Evolutionary conservation across 2,797 vertebrate genomes (phyloP).

Genomic region (Vultur gryphus): DNA sequence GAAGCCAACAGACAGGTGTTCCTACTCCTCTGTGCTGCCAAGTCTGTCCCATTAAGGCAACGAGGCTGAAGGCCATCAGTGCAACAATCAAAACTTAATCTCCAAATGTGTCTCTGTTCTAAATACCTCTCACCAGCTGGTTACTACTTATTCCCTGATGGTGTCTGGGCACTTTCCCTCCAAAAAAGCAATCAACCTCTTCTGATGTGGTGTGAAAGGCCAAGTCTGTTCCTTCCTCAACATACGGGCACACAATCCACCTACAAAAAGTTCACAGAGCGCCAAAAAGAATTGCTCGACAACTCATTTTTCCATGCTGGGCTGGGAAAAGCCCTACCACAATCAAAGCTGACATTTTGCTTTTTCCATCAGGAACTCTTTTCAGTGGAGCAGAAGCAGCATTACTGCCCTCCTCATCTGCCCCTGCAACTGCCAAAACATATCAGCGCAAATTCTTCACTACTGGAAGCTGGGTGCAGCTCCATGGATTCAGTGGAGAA

Average conservation of each 20-base stretch:
- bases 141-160: constrained; percentile 6
- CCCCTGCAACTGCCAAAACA: not conserved
- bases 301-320: not conserved
- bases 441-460: not conserved
- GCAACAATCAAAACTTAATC: not conserved
- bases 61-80: not conserved
- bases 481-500: not conserved
- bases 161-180: not conserved
- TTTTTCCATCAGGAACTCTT: not conserved
- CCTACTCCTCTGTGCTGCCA: not conserved
- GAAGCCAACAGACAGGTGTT: constrained; percentile 19
- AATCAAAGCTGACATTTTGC: not conserved
- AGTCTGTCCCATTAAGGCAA: not conserved
- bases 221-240: not conserved
- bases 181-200: constrained; percentile 5
- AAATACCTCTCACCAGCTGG: constrained; percentile 47
- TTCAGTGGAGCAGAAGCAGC: not conserved
- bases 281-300: not conserved
- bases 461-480: not conserved
- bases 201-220: not conserved
- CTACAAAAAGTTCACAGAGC: not conserved
- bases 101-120: not conserved
- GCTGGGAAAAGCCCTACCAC: not conserved
- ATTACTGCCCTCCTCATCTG: not conserved
- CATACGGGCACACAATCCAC: not conserved